Evolutionary conservation across 2,888 invertebrate species (phyloP), one percentile per base, ranked within the genome.

Genomic region (Sesia bembeciformis): DNA sequence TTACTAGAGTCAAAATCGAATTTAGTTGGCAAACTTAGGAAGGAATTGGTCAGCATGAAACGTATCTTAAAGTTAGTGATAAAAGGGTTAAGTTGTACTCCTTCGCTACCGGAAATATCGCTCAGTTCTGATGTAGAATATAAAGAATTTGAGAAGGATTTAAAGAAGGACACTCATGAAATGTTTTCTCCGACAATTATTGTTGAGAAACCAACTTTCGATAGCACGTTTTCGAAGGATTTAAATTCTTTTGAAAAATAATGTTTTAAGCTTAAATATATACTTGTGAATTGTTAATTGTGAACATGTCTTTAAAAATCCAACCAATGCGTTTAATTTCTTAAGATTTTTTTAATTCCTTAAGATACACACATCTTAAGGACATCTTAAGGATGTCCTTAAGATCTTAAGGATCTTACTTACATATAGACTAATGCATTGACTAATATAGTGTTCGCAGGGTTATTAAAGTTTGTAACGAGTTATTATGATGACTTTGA

Each of bases 1-100:
- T 54, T 78, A 7, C 60, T 86, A n/a, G 70, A 74, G 4, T 78
- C 76, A 1, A 85, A 82, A 68, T 65, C 73, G 6, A 78, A 72
- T 61, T 59, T 81, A 52, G 58, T 81, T 3, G 61, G 58, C 8
- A 83, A 72, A 64, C 62, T 85, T 23, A 78, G 74, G 59, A 83
- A 74, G 51, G 86, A 87, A 62, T 58, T 86, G 53, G 52, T 58
- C 2, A 72, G 57, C 52, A 70, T 84, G 64, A 85, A 74, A 57
- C 67, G 74, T 4, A 61, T 78, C 5, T 59, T 85, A 3, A 85
- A 84, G 61, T 66, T 68, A 43, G 70, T 81, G 0, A 67, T 77
- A 5, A 85, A 79, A 65, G 72, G 74, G 56, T 65, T 85, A 38
- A 66, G 63, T 39, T 60, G 57, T 40, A 54, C 64, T 3, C 70